A percentile compares a stretch with the other conserved stretches of the same genome.
These are phyloP conservation scores for Drosophila melanosoma DNA, from an alignment of 2,888 invertebrate species.

Conservation along the genomic window DNA sequence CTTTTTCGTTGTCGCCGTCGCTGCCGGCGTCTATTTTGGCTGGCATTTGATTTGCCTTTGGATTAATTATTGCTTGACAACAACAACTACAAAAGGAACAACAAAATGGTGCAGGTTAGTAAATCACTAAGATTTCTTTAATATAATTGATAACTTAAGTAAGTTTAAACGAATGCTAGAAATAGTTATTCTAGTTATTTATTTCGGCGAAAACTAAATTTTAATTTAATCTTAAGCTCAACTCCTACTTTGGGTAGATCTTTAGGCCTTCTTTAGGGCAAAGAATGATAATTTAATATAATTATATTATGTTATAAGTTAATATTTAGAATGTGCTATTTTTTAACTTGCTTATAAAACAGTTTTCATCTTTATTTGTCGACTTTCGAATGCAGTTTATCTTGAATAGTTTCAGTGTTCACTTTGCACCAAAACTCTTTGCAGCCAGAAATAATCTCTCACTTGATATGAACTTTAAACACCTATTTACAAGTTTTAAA, in stretches of 20 bases:
- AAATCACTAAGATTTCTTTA: neutral
- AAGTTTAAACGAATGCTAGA: too few relatives aligned
- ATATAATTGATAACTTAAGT: neutral
- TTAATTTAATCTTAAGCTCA: neutral
- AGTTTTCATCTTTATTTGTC: neutral
- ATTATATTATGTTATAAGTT: neutral
- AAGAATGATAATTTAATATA: neutral
- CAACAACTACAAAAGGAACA: slow-evolving; percentile 31
- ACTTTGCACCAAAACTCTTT: neutral
- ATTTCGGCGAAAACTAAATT: neutral
- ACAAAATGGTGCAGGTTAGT: slow-evolving; percentile 81
- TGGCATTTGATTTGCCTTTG: slow-evolving; percentile 40
- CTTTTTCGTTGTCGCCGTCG: slow-evolving; percentile 47
- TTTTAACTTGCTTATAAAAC: neutral
- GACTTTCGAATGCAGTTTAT: neutral
- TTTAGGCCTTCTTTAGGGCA: neutral
- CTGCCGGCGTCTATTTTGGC: slow-evolving; percentile 43
- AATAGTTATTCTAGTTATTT: neutral
- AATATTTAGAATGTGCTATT: neutral
- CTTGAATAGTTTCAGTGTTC: neutral
- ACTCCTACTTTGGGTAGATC: neutral
- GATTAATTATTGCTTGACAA: slow-evolving; percentile 43
- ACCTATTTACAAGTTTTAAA: slow-evolving; percentile 20
- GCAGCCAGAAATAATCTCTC: neutral
- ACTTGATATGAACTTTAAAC: slow-evolving; percentile 17